phyloP scores from a whole-genome alignment of 2,797 vertebrate genomes.

The Margarornis squamiger region DNA sequence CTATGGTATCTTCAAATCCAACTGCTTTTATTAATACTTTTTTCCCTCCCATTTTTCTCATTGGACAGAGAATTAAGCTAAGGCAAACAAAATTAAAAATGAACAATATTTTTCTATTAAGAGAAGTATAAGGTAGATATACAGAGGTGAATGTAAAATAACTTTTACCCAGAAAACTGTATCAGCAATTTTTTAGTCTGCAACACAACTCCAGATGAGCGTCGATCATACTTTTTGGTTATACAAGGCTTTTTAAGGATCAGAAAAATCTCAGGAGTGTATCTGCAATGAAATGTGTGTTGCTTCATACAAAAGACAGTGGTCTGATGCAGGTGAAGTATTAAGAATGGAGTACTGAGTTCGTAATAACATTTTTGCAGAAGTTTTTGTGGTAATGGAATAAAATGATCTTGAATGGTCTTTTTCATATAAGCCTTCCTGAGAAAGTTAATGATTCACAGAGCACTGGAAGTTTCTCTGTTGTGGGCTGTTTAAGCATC shows the following conservation, averaged over 20 bases:
- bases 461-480: not conserved
- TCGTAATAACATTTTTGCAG: not conserved
- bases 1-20: not conserved
- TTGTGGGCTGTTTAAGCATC: not conserved
- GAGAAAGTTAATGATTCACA: not conserved
- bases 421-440: not conserved
- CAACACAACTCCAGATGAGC: not conserved
- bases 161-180: not conserved
- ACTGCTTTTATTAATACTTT: not conserved
- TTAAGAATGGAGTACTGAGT: not conserved
- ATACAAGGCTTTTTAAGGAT: not conserved
- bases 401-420: not conserved
- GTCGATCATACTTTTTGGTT: not conserved
- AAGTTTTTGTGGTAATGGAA: not conserved
- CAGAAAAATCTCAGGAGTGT: not conserved
- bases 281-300: not conserved
- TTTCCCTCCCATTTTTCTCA: not conserved
- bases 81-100: not conserved
- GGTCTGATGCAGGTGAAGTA: not conserved
- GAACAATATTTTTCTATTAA: not conserved
- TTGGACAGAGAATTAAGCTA: not conserved
- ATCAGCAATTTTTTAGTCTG: not conserved
- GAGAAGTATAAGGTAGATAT: not conserved
- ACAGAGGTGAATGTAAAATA: not conserved
- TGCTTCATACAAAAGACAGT: not conserved